Evolutionary conservation across 2,888 invertebrate species (phyloP).

Genomic region (Cactoblastis cactorum): DNA sequence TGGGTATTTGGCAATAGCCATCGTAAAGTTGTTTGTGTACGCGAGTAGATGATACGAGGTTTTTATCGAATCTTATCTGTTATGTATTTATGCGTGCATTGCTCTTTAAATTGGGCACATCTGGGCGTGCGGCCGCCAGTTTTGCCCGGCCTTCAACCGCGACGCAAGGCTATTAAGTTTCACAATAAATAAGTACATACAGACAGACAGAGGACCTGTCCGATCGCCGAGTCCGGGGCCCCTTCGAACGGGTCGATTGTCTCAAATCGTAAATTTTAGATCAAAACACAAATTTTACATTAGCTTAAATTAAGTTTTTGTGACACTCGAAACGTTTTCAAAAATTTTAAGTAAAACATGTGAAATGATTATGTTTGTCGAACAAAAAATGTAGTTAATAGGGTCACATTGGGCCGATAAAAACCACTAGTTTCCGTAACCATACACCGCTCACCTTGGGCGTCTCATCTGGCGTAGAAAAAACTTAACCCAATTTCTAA

Average conservation of each 20-base stretch:
- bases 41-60: constrained; percentile 17
- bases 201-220: constrained; percentile 43
- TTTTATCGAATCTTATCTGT: constrained; percentile 44
- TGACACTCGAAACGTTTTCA: constrained; percentile 18
- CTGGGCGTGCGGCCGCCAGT: constrained; percentile 46
- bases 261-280: constrained; percentile 2
- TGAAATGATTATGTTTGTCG: constrained; percentile 49
- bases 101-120: constrained; percentile 46
- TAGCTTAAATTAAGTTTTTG: constrained; percentile 25
- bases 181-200: constrained; percentile 56
- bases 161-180: constrained; percentile 63
- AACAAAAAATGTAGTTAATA: constrained; percentile 59
- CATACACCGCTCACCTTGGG: constrained; percentile 70
- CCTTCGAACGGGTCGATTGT: constrained; percentile 22
- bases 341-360: constrained; percentile 35
- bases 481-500: constrained; percentile 73
- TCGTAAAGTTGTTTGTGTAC: constrained; percentile 4
- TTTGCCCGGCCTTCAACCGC: constrained; percentile 71
- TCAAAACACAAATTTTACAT: constrained; percentile 8
- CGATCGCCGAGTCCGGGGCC: constrained; percentile 36
- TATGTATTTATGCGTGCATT: constrained; percentile 48
- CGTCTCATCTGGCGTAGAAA: constrained; percentile 59
- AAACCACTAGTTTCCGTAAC: constrained; percentile 73
- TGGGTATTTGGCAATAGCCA: constrained; percentile 13
- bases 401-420: constrained; percentile 56